Conservation (phyloP, 1,140 invertebrate species). For the Psilanteris sp. region DNA sequence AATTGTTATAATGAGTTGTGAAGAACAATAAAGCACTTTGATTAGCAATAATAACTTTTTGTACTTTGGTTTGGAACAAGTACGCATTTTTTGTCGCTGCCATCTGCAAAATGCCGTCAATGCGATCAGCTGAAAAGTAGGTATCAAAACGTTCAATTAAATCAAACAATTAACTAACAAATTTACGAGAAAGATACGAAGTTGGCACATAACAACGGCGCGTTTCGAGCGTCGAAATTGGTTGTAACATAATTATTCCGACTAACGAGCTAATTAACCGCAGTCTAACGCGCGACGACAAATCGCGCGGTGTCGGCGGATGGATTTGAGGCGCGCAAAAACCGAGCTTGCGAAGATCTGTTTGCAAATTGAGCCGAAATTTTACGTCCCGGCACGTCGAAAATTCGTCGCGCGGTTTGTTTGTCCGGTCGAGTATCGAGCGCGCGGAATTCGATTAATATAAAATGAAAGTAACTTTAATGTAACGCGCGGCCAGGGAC, state of each 20-base stretch:
- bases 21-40: slow-evolving; percentile 24
- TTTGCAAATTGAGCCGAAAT: no score
- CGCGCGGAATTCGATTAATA: slow-evolving; percentile 32
- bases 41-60: slow-evolving; percentile 9
- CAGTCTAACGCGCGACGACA: no score
- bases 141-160: background rate
- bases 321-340: no score
- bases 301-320: no score
- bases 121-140: slow-evolving; percentile 6
- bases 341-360: no score
- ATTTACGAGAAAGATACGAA: no score
- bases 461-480: slow-evolving; percentile 45
- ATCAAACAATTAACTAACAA: slow-evolving; percentile 7
- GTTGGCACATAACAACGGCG: no score
- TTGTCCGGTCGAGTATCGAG: background rate
- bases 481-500: background rate
- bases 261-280: no score
- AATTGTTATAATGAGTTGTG: slow-evolving; percentile 28
- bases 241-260: no score
- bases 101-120: background rate
- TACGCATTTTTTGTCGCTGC: slow-evolving; percentile 6
- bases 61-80: slow-evolving; percentile 2
- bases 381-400: no score
- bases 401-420: no score
- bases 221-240: no score